phyloP scores from a whole-genome alignment of 2,888 invertebrate genomes.

The Drosophila yooni region DNA sequence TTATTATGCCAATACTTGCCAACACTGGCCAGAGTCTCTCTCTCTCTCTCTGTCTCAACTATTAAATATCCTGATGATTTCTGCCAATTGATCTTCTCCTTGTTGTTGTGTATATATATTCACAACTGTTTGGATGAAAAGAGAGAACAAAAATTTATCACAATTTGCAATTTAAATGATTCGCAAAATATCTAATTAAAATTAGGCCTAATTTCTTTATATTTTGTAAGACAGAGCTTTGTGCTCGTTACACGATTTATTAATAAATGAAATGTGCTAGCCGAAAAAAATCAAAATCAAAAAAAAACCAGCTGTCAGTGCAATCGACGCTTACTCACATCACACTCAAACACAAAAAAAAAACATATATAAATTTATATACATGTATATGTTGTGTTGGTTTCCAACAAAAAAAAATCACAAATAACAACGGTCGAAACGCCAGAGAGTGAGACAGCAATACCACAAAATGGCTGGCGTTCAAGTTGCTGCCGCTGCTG shows the following conservation, averaged over 20 bases:
- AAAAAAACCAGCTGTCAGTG: slow-evolving; percentile 12
- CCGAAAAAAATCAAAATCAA: background rate
- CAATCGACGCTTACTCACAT: slow-evolving; percentile 54
- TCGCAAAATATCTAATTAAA: background rate
- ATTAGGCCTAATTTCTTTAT: background rate
- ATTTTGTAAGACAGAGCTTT: background rate
- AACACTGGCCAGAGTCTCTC: slow-evolving; percentile 12
- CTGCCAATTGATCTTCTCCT: background rate
- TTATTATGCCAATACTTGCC: slow-evolving; percentile 12
- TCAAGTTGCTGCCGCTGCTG: slow-evolving; percentile 44
- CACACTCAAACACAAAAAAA: slow-evolving; percentile 1
- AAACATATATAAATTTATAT: background rate
- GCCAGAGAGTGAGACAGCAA: slow-evolving; percentile 46
- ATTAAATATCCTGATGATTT: background rate
- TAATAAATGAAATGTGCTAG: background rate
- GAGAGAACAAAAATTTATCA: background rate
- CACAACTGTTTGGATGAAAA: background rate
- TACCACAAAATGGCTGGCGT: slow-evolving; percentile 61
- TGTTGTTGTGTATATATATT: background rate
- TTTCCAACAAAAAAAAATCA: slow-evolving; percentile 56
- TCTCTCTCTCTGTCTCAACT: background rate
- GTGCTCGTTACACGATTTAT: background rate
- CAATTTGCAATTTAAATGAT: background rate
- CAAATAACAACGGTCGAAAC: slow-evolving; percentile 46
- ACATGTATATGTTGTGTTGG: slow-evolving; percentile 31